These are phyloP conservation scores for Agrochola litura DNA, from an alignment of 2,888 invertebrate genomes.

Conservation along the genomic window DNA sequence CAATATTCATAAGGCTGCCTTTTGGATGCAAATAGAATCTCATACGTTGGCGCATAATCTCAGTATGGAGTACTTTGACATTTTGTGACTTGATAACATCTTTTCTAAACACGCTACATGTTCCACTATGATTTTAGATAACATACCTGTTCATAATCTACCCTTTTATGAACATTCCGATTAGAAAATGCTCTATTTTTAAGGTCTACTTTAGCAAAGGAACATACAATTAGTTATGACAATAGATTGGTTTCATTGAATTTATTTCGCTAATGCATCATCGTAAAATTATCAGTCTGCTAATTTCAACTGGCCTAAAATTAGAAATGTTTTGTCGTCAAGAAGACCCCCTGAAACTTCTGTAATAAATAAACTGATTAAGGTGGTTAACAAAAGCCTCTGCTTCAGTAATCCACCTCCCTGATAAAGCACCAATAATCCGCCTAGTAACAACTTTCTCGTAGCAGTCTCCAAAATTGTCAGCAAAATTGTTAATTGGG, in stretches of 20 bases:
- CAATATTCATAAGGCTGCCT: conserved; percentile 41
- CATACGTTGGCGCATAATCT: conserved; percentile 38
- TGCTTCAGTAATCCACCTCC: conserved; percentile 15
- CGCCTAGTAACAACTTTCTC: conserved; percentile 36
- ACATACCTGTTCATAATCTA: conserved; percentile 31
- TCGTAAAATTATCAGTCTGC: neutral
- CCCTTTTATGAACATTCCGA: conserved; percentile 5
- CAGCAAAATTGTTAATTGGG: conserved; percentile 54
- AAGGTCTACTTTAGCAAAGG: too few species aligned
- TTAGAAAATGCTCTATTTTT: neutral
- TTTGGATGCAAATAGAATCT: conserved; percentile 34
- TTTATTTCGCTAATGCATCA: neutral
- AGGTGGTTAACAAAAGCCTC: conserved; percentile 26
- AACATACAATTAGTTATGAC: neutral
- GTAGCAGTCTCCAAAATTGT: conserved; percentile 38
- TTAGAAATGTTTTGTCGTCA: neutral
- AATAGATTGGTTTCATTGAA: neutral
- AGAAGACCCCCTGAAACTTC: neutral
- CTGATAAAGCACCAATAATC: conserved; percentile 41
- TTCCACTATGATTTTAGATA: conserved; percentile 40
- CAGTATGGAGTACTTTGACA: conserved; percentile 69
- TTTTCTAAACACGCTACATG: conserved; percentile 63
- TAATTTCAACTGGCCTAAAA: neutral
- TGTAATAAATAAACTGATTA: conserved; percentile 14
- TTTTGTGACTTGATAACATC: conserved; percentile 69